These are phyloP conservation scores for Bettongia penicillata DNA, from an alignment of 2,113 vertebrate species.

Conservation along the genomic window DNA sequence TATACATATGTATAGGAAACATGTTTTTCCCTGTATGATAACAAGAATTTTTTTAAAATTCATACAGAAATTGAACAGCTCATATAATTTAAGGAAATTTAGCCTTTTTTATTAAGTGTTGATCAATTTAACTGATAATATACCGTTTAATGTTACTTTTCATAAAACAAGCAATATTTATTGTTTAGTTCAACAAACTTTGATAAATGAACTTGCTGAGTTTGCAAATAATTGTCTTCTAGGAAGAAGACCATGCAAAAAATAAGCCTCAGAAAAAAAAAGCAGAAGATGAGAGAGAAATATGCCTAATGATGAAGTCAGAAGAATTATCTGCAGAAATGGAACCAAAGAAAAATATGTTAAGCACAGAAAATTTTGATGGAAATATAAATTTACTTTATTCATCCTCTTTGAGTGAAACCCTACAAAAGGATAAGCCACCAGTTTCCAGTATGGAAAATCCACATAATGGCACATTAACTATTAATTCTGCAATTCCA, in stretches of 20 bases:
- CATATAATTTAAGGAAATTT: not conserved
- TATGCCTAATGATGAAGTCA: conserved; percentile 45
- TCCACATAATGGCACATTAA: conserved; percentile 52
- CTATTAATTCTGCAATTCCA: conserved; percentile 52
- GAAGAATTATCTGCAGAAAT: conserved; percentile 59
- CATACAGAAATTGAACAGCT: not conserved
- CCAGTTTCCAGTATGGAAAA: conserved; percentile 43
- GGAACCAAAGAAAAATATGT: conserved; percentile 76
- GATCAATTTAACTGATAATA: conserved; percentile 9
- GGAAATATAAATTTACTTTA: conserved; percentile 59
- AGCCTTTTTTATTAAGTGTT: not conserved
- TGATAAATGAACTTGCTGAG: conserved; percentile 47
- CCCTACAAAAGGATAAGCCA: conserved; percentile 50
- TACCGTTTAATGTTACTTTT: conserved; percentile 33
- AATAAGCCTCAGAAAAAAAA: conserved; percentile 62
- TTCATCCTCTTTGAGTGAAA: conserved; percentile 51
- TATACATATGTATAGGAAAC: not conserved
- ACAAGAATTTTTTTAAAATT: not conserved
- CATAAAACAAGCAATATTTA: conserved; percentile 7
- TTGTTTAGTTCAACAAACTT: conserved; percentile 26
- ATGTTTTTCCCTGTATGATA: not conserved
- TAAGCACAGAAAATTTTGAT: conserved; percentile 54
- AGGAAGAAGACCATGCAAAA: conserved; percentile 76
- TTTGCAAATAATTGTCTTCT: conserved; percentile 77
- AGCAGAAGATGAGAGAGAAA: conserved; percentile 59